A percentile compares a stretch with the other conserved stretches of the same genome.
Evolutionary conservation across 2,888 invertebrate genomes (phyloP).

Genomic region (Mesochorus sp.): DNA sequence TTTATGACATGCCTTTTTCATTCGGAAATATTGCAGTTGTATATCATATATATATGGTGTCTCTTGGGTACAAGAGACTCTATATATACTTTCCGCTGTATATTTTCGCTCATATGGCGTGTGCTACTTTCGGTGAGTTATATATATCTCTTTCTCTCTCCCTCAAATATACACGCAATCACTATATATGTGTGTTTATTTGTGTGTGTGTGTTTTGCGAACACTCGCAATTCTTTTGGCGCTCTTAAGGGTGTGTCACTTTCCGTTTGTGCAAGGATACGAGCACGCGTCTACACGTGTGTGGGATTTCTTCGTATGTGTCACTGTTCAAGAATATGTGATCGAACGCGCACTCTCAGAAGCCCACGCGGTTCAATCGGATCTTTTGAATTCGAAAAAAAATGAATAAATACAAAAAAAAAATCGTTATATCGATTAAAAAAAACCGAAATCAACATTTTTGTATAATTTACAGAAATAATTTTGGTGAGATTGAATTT

Average conservation of each 20-base stretch:
- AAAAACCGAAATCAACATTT: not conserved
- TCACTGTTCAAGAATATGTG: constrained; percentile 2
- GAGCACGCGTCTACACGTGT: constrained; percentile 2
- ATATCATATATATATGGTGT: constrained; percentile 31
- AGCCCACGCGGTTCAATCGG: not conserved
- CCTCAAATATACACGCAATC: too few species aligned
- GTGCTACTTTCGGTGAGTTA: constrained; percentile 54
- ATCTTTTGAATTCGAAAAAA: not conserved
- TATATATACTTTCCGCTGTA: constrained; percentile 23
- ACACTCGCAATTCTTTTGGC: constrained; percentile 37
- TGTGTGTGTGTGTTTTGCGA: too few species aligned
- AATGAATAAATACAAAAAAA: not conserved
- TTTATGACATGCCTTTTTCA: constrained; percentile 15
- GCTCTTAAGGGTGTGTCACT: constrained; percentile 59
- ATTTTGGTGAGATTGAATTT: too few species aligned
- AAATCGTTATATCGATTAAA: not conserved
- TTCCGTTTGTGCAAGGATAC: constrained; percentile 58
- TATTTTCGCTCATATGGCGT: constrained; percentile 52
- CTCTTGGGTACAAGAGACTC: constrained; percentile 7
- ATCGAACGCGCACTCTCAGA: constrained; percentile 3
- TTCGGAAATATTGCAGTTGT: constrained; percentile 19
- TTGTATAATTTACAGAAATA: not conserved
- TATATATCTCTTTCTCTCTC: constrained; percentile 27
- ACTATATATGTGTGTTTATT: too few species aligned
- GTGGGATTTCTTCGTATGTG: constrained; percentile 37